Percentiles rank a stretch among this genome's conserved stretches.
phyloP scores from a whole-genome alignment of 2,888 invertebrate genomes.

The Agriopis aurantiaria region DNA sequence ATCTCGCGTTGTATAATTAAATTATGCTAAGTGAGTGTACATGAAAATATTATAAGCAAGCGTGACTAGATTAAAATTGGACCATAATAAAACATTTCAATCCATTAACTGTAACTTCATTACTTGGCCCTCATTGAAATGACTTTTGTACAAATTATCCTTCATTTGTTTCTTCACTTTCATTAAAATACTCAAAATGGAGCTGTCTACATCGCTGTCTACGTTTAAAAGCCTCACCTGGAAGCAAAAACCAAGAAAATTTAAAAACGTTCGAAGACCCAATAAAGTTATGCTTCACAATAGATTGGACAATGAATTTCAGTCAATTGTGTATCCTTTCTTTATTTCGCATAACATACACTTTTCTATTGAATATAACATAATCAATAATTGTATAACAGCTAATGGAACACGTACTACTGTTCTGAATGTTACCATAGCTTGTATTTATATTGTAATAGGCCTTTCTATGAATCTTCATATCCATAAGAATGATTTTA shows the following conservation, averaged over 20 bases:
- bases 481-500: background rate
- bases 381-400: constrained; percentile 8
- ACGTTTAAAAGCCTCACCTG: background rate
- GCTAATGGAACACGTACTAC: constrained; percentile 4
- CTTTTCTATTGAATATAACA: background rate
- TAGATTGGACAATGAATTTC: constrained; percentile 22
- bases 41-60: too few relatives aligned
- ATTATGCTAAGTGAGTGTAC: too few relatives aligned
- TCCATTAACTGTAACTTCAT: background rate
- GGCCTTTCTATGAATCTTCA: background rate
- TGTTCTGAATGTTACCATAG: background rate
- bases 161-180: background rate
- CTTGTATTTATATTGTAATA: background rate
- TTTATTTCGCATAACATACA: background rate
- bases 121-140: background rate
- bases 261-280: background rate
- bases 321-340: constrained; percentile 16
- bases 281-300: background rate
- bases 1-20: too few relatives aligned
- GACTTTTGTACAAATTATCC: background rate
- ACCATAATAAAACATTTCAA: too few relatives aligned
- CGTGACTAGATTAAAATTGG: too few relatives aligned
- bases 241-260: background rate
- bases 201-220: background rate
- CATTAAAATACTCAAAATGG: background rate